These are phyloP conservation scores for Trogon surrucura DNA, from an alignment of 2,113 vertebrate species.

Conservation along the genomic window DNA sequence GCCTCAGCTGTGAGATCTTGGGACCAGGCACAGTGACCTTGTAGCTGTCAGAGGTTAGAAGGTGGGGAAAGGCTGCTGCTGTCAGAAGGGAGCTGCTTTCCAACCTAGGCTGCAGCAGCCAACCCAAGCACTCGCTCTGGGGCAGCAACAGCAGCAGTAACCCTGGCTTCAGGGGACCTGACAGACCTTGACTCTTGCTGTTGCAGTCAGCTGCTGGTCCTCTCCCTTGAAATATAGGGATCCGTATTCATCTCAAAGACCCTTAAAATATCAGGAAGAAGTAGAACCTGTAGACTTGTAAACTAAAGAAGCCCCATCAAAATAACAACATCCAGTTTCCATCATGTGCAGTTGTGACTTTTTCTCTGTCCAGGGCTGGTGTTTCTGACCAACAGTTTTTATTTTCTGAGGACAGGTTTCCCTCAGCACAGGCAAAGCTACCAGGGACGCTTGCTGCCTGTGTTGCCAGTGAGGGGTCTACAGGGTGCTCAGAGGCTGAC, in stretches of 20 bases:
- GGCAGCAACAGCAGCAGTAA: background rate
- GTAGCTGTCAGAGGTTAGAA: background rate
- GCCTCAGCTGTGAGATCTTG: background rate
- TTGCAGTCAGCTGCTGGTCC: background rate
- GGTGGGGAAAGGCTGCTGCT: background rate
- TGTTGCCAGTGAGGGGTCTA: rapidly evolving
- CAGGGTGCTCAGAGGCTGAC: background rate
- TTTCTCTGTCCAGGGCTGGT: background rate
- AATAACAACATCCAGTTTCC: background rate
- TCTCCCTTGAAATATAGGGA: background rate
- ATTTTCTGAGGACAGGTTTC: background rate
- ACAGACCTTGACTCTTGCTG: background rate
- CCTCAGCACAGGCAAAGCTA: background rate
- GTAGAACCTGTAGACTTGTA: background rate
- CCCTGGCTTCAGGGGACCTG: background rate
- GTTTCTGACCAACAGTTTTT: background rate
- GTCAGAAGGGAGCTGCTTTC: background rate
- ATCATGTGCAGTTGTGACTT: background rate
- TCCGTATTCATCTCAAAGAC: background rate
- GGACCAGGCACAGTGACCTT: background rate
- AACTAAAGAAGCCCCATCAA: background rate
- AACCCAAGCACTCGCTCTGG: background rate
- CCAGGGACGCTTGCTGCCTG: background rate
- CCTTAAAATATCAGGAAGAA: background rate
- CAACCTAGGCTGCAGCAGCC: background rate